Base-by-base conservation (phyloP, 2,113 vertebrate species). In the Gadus macrocephalus region DNA sequence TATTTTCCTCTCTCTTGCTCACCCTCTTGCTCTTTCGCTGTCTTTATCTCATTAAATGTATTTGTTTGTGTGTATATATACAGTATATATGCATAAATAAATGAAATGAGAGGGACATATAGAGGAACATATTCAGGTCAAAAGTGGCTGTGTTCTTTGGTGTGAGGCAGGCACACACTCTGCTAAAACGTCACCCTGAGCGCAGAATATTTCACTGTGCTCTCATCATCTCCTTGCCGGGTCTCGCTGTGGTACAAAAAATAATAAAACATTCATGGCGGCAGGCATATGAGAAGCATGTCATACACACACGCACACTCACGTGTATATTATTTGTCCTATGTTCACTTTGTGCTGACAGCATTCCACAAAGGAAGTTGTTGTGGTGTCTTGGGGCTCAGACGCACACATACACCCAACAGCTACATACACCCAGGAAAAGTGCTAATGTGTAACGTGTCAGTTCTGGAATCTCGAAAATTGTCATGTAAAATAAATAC, bases 181-280 rank as follows among this genome's bases (percentile, higher is more conserved):
- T n/a, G 68, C 63, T 75, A 53, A 69, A 76, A 70, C 53, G 72
- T 56, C 70, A 67, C 3, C 27, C 77, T 79, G 60, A 76, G 71
- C 79, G 81, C 55, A 68, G 75, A 78, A 70, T 76, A 73, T 87
- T 86, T 84, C 71, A 70, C 59, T 63, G 35, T 73, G 69, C 79
- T 85, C 79, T 81, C 79, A 66, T 83, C 71, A 74, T 70, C 42
- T 49, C 42, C 42, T 28, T 68, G 53, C 12, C 58, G 75, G 68
- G 67, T 78, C 71, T 81, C 69, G 72, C 70, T 64, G 70, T 77
- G 76, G 79, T 78, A 78, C 75, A 78, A 76, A 86, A 42, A 35
- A 6, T 16, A 4, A 8, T 15, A 62, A n/a, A 42, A 62, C 56
- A 35, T 72, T 56, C 15, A 53, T 71, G 77, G 79, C 79, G 81